Base-by-base conservation (phyloP, 2,888 invertebrate genomes). In the Drosophila stalkeri region DNA sequence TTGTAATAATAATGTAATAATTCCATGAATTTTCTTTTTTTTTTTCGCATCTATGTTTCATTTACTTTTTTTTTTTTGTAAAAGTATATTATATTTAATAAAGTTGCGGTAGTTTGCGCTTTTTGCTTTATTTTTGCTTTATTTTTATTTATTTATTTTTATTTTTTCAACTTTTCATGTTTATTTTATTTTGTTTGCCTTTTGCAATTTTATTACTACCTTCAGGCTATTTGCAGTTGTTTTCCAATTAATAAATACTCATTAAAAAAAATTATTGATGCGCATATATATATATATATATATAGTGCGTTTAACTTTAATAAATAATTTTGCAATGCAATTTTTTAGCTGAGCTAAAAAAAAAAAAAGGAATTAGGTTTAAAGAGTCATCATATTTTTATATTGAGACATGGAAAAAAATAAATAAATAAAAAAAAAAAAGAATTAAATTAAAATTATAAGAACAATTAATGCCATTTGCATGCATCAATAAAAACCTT, bases 401-500 rank as follows among this genome's bases (percentile, higher is more conserved):
- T 23, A 16, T 23, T 18, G n/a, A 33, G 27, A n/a, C 4, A 12
- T 31, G 27, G 8, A n/a, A 23, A 41, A 27, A 27, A 3, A 5
- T 27, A 5, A 27, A 27, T 27, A 27, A 27, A n/a, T n/a, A 23
- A 41, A 27, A 27, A 3, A 5, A 5, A 5, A 27, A 27, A 5
- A 27, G 5, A 27, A 27, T 5, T 27, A 27, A 27, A 27, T 5
- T 27, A 5, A 5, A 27, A 47, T 35, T 39, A 18, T 23, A 33
- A 2, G 7, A 33, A 3, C 1, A 39, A 8, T n/a, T 41, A 18
- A 56, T 37, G 9, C 49, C 39, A 27, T 56, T 52, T n/a, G 43
- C 70, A 41, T 55, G 41, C 60, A 51, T 47, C 51, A 33, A 31
- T 66, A 63, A 56, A 39, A 71, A 68, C 33, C 56, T 27, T 33